These are phyloP conservation scores for Zootoca vivipara DNA, from an alignment of 2,113 vertebrate genomes.

Conservation along the genomic window DNA sequence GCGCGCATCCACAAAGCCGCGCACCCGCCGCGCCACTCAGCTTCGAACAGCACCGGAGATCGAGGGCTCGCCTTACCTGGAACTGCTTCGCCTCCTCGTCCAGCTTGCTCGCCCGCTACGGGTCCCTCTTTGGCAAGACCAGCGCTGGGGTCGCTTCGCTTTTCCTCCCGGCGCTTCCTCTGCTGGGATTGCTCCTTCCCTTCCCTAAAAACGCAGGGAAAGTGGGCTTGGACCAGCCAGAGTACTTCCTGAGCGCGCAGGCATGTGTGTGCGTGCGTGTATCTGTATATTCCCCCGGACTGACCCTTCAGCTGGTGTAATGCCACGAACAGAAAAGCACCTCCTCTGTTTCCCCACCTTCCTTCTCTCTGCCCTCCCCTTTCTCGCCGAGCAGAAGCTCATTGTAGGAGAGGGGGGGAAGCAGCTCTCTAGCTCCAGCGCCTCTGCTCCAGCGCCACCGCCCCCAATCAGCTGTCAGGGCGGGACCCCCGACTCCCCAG, in stretches of 20 bases:
- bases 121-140: not conserved
- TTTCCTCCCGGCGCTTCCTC: too few species aligned
- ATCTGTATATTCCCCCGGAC: not conserved
- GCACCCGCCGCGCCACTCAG: not conserved
- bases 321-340: conserved; percentile 16
- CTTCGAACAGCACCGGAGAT: not conserved
- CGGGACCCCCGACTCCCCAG: not conserved
- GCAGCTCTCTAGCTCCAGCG: fast-evolving
- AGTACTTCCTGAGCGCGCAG: not conserved
- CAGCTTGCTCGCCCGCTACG: not conserved
- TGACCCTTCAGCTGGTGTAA: conserved; percentile 1
- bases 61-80: not conserved
- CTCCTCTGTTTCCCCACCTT: conserved; percentile 39
- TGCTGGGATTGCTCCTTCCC: not conserved
- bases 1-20: not conserved
- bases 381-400: conserved; percentile 25
- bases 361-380: conserved; percentile 50
- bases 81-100: not conserved
- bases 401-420: not conserved
- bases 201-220: not conserved
- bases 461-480: not conserved
- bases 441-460: not conserved
- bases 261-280: not conserved
- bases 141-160: not conserved
- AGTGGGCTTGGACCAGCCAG: not conserved